Evolutionary conservation across 2,888 invertebrate species (phyloP), one percentile per base, ranked within the genome.

Genomic region (Cetonia aurata): DNA sequence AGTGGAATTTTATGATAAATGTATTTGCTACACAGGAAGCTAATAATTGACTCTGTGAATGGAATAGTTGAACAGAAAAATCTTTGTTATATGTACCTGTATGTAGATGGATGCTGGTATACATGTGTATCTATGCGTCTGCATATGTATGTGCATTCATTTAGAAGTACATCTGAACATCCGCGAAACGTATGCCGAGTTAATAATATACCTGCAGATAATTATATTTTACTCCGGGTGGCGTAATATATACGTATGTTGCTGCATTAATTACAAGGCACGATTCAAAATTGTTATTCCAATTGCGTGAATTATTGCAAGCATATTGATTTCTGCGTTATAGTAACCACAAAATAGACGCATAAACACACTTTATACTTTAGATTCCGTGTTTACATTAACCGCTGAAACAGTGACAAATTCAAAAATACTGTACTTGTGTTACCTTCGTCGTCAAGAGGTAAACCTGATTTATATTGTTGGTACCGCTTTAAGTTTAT

Each of bases 1-100:
- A 69, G 69, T 69, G 62, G 62, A 69, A 53, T 69, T 69, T 69
- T 70, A 70, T 66, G 67, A 70, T 70, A 70, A 70, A 66, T 50
- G 66, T 52, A 67, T 66, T 57, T 66, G 70, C 66, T 70, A 66
- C 42, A 70, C 70, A 70, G 70, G 70, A 70, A 66, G 55, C 66
- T 59, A 50, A 67, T 70, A 70, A 70, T 70, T 70, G 66, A 57
- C 56, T 60, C 69, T 52, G 25, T 46, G 44, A 60, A 25, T 33
- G 37, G 52, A 65, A 66, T 53, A 44, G 55, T 42, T 55, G 67
- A 42, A 53, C 44, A 60, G 42, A 42, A 67, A 60, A 46, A 46
- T 60, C n/a, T 60, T 46, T 12, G n/a, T 19, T 31, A 31, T 31
- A 31, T 25, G 25, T 60, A 31, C 19, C 19, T 25, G 13, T 31